Evolutionary conservation across 1,140 invertebrate genomes (phyloP).

Genomic region (Drosophila melanica): DNA sequence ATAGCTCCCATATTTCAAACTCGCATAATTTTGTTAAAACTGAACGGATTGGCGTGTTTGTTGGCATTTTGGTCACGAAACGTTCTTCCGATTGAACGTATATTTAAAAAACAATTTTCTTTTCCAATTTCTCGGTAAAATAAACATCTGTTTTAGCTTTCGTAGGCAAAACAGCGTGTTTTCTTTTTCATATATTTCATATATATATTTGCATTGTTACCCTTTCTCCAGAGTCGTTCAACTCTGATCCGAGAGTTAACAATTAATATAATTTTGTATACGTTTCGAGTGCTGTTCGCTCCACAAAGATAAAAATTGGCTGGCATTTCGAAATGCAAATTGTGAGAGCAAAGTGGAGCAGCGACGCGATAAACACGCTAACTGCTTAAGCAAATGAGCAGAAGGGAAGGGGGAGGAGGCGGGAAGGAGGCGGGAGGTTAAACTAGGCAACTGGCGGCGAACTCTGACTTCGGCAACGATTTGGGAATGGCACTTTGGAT

Average conservation of each 20-base stretch:
- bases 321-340: constrained; percentile 45
- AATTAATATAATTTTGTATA: constrained; percentile 41
- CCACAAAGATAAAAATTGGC: constrained; percentile 35
- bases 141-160: no score
- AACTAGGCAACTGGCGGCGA: constrained; percentile 48
- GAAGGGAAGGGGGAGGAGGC: neutral
- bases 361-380: constrained; percentile 40
- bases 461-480: constrained; percentile 30
- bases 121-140: no score
- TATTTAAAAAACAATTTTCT: no score
- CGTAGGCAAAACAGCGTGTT: no score
- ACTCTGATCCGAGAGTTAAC: constrained; percentile 46
- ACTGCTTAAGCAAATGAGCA: constrained; percentile 35
- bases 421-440: constrained; percentile 43
- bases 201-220: no score
- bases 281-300: constrained; percentile 9
- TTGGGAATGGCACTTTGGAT: constrained; percentile 52
- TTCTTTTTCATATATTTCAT: no score
- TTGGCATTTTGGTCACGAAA: no score
- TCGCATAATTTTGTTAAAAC: no score
- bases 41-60: no score
- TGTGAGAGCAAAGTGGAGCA: constrained; percentile 34
- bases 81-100: no score
- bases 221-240: constrained; percentile 40
- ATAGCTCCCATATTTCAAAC: no score